Base-by-base conservation (phyloP, 2,113 vertebrate species). In the Bufo gargarizans region DNA sequence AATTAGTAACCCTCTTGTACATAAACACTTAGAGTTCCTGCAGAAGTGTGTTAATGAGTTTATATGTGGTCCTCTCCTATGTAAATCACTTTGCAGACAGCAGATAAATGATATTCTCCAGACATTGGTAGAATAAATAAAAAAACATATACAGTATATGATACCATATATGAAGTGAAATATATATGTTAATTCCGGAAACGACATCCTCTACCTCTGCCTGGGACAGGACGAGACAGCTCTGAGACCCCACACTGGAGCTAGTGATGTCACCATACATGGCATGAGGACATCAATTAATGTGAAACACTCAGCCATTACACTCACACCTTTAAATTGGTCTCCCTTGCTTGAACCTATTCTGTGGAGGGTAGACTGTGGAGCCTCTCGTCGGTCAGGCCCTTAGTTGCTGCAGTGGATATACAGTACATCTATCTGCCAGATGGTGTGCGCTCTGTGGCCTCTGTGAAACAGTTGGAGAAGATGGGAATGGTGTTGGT, bases 1-100 rank as follows among this genome's bases (percentile, higher is more conserved):
- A 84, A 88, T 88, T 83, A 88, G 80, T 83, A 74, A 77, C 71
- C 69, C 69, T 53, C 81, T 77, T 88, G 56, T 77, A 82, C n/a
- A 83, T 88, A 82, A 88, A 88, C 58, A 83, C 79, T 59, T 20
- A 9, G 17, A 82, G n/a, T 59, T 72, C 53, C 43, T 63, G 55
- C 33, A 63, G 19, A 49, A 80, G 47, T 45, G 82, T 82, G 53
- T 33, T 76, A 56, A 88, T 82, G 55, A 82, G 86, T 72, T 87
- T 72, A 71, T 56, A 74, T 78, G 47, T 86, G 85, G 72, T 81
- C 78, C 56, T 81, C 33, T 79, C 55, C 77, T 33, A 84, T 84
- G 55, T 69, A 20, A 67, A 71, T 84, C 45, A 71, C 65, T 17
- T 55, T 55, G 20, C 47, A 84, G 65, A 20, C 82, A 55, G 61